phyloP scores from a whole-genome alignment of 2,797 vertebrate species.

The Syncerus caffer region DNA sequence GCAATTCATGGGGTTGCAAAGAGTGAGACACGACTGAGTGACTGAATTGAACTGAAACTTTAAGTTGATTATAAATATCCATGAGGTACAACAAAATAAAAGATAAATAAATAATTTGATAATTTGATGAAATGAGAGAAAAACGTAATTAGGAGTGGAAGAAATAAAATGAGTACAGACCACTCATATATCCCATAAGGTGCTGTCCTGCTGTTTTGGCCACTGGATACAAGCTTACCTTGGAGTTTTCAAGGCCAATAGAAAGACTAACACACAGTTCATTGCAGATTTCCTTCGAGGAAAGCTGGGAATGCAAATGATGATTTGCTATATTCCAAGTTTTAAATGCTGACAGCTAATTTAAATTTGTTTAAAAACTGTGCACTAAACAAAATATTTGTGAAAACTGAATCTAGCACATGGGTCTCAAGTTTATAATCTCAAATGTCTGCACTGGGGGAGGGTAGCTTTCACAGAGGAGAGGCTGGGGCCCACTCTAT shows the following conservation, averaged over 20 bases:
- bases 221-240: neutral
- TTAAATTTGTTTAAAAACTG: neutral
- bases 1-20: no score
- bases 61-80: neutral
- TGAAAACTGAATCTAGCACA: neutral
- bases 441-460: neutral
- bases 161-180: neutral
- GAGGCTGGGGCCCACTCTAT: neutral
- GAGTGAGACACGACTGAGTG: no score
- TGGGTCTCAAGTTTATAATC: neutral
- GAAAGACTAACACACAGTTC: neutral
- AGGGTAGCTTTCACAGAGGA: neutral
- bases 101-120: neutral
- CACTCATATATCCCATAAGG: neutral
- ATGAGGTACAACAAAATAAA: neutral
- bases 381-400: neutral
- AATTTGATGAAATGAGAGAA: neutral
- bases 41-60: neutral
- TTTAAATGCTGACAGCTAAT: slow-evolving; percentile 5
- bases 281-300: neutral
- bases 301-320: neutral
- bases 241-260: neutral
- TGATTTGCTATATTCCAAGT: neutral
- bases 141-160: neutral
- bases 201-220: neutral